Percentiles rank a stretch among this genome's conserved stretches.
Conservation (phyloP, 2,113 vertebrate species). For the Mystacornis crossleyi region DNA sequence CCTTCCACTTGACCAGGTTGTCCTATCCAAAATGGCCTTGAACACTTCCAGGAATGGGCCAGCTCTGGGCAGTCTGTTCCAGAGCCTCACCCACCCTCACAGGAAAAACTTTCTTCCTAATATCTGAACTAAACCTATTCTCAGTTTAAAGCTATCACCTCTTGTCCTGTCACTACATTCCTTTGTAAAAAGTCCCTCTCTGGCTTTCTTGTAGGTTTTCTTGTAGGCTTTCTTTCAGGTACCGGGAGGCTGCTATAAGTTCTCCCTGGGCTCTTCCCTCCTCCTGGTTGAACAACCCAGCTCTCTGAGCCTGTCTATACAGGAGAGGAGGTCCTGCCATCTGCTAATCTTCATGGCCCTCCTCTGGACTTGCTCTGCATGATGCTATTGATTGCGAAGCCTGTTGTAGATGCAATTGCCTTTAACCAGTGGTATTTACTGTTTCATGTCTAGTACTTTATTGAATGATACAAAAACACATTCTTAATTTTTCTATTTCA, state of each 20-base stretch:
- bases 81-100: background rate
- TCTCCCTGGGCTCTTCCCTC: background rate
- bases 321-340: background rate
- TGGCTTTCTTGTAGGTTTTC: background rate
- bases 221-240: background rate
- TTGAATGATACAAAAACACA: fast-evolving
- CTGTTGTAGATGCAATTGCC: background rate
- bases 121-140: background rate
- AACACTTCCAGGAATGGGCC: background rate
- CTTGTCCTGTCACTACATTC: background rate
- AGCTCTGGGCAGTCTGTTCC: background rate
- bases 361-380: background rate
- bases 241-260: background rate
- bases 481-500: background rate
- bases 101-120: background rate
- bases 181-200: background rate
- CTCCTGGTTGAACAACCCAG: background rate
- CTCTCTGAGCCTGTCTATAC: background rate
- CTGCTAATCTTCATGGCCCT: background rate
- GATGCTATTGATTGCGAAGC: background rate
- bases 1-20: background rate
- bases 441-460: background rate
- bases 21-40: background rate
- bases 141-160: background rate
- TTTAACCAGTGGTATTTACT: background rate